phyloP scores from a whole-genome alignment of 2,113 vertebrate genomes.

The Paracanthobrama guichenoti region DNA sequence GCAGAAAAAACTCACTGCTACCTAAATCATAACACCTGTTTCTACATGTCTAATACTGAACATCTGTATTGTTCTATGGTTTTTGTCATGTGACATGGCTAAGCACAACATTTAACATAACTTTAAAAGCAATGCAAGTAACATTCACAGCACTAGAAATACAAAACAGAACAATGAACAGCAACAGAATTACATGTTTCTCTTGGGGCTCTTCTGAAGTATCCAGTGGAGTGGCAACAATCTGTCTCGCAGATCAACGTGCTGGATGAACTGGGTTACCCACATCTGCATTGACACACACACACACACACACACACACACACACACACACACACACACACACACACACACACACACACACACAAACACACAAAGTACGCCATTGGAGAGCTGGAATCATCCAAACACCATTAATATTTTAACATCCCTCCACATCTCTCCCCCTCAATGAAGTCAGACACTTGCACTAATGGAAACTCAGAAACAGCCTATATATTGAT shows the following conservation, averaged over 20 bases:
- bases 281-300: constrained; percentile 41
- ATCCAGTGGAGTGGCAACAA: background rate
- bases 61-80: background rate
- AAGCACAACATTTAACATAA: background rate
- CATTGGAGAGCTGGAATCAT: constrained; percentile 54
- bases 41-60: background rate
- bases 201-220: background rate
- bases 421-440: background rate
- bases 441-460: background rate
- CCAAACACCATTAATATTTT: constrained; percentile 38
- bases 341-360: constrained; percentile 22
- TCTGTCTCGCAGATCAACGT: constrained; percentile 2
- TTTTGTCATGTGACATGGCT: background rate
- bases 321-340: background rate
- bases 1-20: background rate
- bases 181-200: background rate
- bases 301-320: constrained; percentile 37
- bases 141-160: background rate
- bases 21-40: background rate
- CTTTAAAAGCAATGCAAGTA: background rate
- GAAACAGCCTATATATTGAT: constrained; percentile 1
- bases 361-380: constrained; percentile 53
- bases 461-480: background rate
- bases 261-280: constrained; percentile 59
- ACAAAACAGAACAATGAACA: background rate